These are phyloP conservation scores for Streblospio benedicti DNA, from an alignment of 1,140 invertebrate species.

Conservation along the genomic window DNA sequence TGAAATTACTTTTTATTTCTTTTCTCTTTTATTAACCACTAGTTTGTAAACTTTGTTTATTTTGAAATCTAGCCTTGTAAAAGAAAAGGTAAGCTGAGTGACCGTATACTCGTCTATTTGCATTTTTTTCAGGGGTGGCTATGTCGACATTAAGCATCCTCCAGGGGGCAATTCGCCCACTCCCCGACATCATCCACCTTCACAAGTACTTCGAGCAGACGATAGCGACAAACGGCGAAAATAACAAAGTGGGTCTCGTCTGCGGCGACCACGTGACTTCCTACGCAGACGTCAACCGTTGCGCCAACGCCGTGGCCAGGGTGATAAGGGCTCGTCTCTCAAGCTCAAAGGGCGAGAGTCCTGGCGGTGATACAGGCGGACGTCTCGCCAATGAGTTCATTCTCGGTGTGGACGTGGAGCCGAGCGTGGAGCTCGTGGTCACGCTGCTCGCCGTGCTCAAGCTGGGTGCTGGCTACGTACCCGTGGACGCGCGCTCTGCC, in stretches of 20 bases:
- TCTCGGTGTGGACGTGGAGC: conserved; percentile 66
- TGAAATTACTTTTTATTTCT: no score
- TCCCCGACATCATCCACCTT: not conserved
- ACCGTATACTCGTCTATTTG: no score
- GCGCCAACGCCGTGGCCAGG: conserved; percentile 1
- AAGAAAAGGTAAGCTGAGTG: no score
- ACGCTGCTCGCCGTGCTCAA: conserved; percentile 68
- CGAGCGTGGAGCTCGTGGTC: conserved; percentile 61
- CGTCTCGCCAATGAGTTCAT: conserved; percentile 30
- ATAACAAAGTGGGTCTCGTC: not conserved
- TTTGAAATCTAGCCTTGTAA: no score
- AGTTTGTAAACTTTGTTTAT: no score
- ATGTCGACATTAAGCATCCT: no score
- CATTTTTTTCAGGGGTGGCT: no score
- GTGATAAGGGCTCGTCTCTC: not conserved
- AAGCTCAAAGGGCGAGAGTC: no score
- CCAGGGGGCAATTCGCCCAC: not conserved
- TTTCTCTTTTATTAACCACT: no score
- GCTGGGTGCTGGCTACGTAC: conserved; percentile 70
- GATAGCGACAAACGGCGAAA: not conserved
- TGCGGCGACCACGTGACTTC: not conserved
- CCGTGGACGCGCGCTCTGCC: conserved; percentile 68
- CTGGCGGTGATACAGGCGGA: not conserved
- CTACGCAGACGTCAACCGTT: not conserved
- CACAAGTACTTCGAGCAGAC: not conserved